phyloP scores from a whole-genome alignment of 1,140 invertebrate species.

The Zaprionus nigranus region DNA sequence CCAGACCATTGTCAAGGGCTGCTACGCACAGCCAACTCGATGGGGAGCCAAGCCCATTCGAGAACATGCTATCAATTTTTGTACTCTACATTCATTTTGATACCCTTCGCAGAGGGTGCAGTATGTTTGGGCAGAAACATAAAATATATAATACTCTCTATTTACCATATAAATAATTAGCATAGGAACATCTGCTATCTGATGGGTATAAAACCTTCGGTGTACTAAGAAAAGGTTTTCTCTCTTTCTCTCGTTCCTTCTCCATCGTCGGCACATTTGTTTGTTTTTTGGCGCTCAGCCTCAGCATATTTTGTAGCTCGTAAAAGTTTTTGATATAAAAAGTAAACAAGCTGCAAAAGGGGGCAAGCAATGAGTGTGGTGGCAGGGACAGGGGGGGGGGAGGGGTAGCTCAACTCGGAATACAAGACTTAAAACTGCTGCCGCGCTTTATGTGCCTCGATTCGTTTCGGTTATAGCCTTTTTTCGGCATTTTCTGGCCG shows the following conservation, averaged over 20 bases:
- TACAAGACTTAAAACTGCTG: constrained; percentile 34
- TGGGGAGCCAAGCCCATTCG: constrained; percentile 7
- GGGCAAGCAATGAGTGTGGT: not conserved
- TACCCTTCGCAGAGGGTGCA: not conserved
- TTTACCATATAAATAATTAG: too few species aligned
- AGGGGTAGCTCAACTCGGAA: constrained; percentile 2
- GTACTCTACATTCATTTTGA: constrained; percentile 67
- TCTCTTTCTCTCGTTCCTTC: constrained; percentile 2
- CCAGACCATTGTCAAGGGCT: constrained; percentile 2
- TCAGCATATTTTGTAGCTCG: constrained; percentile 78
- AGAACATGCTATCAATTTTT: constrained; percentile 73
- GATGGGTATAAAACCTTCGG: not conserved
- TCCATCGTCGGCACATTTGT: constrained; percentile 52
- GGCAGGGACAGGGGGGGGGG: not conserved
- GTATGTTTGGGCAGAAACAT: too few species aligned
- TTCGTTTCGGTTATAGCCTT: constrained; percentile 18
- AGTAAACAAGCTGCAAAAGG: constrained; percentile 60
- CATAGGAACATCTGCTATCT: too few species aligned
- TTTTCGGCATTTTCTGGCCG: constrained; percentile 26
- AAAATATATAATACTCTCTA: too few species aligned
- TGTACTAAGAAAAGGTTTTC: not conserved
- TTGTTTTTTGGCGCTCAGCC: constrained; percentile 59
- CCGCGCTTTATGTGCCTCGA: constrained; percentile 18
- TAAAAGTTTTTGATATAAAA: constrained; percentile 82
- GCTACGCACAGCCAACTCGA: not conserved